Evolutionary conservation across 2,888 invertebrate genomes (phyloP).

Genomic region (Drosophila bunnanda): DNA sequence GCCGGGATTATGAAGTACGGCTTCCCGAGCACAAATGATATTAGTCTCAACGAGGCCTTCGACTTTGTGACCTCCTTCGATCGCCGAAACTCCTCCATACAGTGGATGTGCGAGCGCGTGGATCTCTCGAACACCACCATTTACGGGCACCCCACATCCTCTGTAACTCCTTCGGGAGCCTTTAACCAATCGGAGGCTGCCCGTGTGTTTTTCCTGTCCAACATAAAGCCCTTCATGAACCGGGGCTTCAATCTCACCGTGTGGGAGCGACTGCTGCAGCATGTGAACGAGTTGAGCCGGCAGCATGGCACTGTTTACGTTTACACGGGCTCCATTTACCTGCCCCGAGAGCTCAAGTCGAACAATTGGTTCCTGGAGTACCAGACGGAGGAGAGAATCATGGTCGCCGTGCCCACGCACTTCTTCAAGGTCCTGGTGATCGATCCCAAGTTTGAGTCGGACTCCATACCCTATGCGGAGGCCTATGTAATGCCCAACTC

Average conservation of each 20-base stretch:
- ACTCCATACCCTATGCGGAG: conserved; percentile 67
- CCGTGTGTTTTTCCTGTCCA: conserved; percentile 68
- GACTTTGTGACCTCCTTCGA: conserved; percentile 71
- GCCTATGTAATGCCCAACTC: conserved; percentile 67
- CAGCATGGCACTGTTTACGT: conserved; percentile 56
- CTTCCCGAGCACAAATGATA: conserved; percentile 74
- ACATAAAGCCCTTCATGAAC: conserved; percentile 63
- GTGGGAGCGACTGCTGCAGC: conserved; percentile 56
- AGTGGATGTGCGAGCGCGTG: conserved; percentile 70
- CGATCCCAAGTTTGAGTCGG: conserved; percentile 43
- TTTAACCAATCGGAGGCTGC: conserved; percentile 65
- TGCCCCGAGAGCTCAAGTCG: conserved; percentile 54
- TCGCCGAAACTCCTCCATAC: conserved; percentile 66
- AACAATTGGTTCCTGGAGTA: conserved; percentile 68
- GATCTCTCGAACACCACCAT: conserved; percentile 14
- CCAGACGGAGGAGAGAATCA: conserved; percentile 59
- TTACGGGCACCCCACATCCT: not conserved
- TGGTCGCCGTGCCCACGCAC: conserved; percentile 73
- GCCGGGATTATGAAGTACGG: conserved; percentile 69
- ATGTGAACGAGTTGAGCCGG: conserved; percentile 53
- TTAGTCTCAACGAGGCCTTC: conserved; percentile 58
- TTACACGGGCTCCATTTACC: conserved; percentile 70
- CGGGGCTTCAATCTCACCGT: conserved; percentile 61
- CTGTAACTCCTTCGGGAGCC: not conserved
- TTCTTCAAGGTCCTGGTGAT: conserved; percentile 68